These are phyloP conservation scores for Mythimna loreyi DNA, from an alignment of 2,888 invertebrate genomes.

Conservation along the genomic window DNA sequence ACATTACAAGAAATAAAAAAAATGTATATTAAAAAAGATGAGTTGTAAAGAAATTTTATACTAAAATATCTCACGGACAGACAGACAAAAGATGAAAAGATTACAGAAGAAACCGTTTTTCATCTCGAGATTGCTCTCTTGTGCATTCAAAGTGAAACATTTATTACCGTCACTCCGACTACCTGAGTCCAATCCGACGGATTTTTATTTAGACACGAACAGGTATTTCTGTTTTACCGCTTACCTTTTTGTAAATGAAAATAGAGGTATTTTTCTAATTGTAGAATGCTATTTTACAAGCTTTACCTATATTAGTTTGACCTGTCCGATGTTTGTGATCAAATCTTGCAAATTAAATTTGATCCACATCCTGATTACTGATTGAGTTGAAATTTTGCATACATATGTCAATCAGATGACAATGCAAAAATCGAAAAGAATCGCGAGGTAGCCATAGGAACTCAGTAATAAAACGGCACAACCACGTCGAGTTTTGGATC, in stretches of 20 bases:
- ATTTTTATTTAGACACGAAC: constrained; percentile 28
- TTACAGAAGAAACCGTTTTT: constrained; percentile 13
- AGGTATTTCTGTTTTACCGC: background rate
- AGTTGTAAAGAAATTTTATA: background rate
- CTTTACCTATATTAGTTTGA: no score
- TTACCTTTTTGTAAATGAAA: constrained; percentile 4
- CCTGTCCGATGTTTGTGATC: no score
- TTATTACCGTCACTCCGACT: constrained; percentile 19
- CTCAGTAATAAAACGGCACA: no score
- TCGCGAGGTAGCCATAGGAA: no score
- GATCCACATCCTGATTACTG: no score
- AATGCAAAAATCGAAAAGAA: no score
- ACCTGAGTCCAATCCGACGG: background rate
- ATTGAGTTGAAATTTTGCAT: no score
- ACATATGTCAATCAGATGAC: no score
- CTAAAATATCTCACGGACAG: background rate
- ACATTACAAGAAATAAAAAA: background rate
- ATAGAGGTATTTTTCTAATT: background rate
- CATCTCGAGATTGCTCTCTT: constrained; percentile 21
- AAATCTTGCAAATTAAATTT: no score
- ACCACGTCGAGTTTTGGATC: no score
- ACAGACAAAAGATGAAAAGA: constrained; percentile 8
- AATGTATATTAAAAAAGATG: background rate
- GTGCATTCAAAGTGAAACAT: constrained; percentile 36
- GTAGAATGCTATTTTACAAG: no score